These are phyloP conservation scores for Chiloscyllium punctatum DNA, from an alignment of 2,797 vertebrate species.

Conservation along the genomic window DNA sequence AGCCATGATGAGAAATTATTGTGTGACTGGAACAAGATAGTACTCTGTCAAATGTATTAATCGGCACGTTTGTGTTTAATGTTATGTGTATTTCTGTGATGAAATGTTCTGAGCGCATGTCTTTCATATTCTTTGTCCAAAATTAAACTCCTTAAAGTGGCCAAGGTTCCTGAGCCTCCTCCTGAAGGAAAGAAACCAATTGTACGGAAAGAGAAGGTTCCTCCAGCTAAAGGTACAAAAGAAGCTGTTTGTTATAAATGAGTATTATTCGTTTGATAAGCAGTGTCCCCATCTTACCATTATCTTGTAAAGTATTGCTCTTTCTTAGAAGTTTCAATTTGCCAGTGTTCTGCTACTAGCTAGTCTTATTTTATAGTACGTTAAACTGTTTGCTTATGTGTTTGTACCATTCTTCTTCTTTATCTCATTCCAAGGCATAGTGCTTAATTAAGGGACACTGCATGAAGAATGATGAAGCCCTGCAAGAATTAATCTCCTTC, in stretches of 20 bases:
- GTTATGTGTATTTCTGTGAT: not conserved
- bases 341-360: not conserved
- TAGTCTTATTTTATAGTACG: not conserved
- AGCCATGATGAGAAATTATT: not conserved
- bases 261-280: not conserved
- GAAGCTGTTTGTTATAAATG: constrained; percentile 26
- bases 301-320: not conserved
- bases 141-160: constrained; percentile 8
- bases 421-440: too few relatives aligned
- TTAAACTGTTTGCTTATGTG: not conserved
- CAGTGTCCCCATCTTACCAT: not conserved
- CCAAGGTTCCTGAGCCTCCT: constrained; percentile 41
- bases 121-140: not conserved
- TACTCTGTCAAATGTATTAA: not conserved
- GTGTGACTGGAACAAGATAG: not conserved
- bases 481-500: not conserved
- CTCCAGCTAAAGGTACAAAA: constrained; percentile 70
- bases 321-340: not conserved
- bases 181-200: constrained; percentile 52
- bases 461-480: not conserved
- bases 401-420: not conserved
- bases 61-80: not conserved
- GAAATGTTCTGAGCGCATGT: not conserved
- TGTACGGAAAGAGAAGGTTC: constrained; percentile 52
- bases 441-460: not conserved